Base-by-base conservation (phyloP, 2,113 vertebrate species). In the Donacobius atricapilla region DNA sequence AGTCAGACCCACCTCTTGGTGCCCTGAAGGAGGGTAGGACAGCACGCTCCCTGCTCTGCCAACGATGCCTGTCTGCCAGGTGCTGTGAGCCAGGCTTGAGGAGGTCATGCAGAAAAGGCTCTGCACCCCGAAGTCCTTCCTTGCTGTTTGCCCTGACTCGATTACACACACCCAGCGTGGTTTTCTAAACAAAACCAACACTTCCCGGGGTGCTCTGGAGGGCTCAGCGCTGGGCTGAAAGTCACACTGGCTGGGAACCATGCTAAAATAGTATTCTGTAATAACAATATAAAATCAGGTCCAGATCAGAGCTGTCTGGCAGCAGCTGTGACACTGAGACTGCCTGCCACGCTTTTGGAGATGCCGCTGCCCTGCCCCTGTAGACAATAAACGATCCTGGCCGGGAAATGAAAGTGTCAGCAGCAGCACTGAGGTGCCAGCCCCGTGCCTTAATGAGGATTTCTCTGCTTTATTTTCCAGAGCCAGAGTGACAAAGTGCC, bases 401-500 rank as follows among this genome's bases (percentile, higher is more conserved):
- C 3, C 8, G 66, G 27, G n/a, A 88, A 89, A 35, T 1, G 3
- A 63, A 94, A 86, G 54, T 5, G 3, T 17, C 3, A 78, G 25
- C 45, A 35, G 33, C 47, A 35, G 47, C 50, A 51, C 42, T 4
- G 10, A 30, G 9, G 8, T 2, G 9, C 33, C 37, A 15, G 14
- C 22, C 42, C 1, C 0, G 30, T 8, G 44, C 22, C 0, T n/a
- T 77, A 77, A 90, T 1, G 0, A 73, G 35, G 51, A 75, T 77
- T 83, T 60, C 1, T 65, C 37, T 63, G 73, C 31, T 87, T 25
- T 78, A 18, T 78, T 91, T 87, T 94, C 8, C 90, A 96, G 92
- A 11, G 27, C 60, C 48, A 3, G 66, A 54, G 39, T 0, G 15
- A 83, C 8, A 4, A 61, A 69, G 50, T 69, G 53, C 88, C 4